phyloP scores from a whole-genome alignment of 2,888 invertebrate genomes.

The Standfussiana lucernea region DNA sequence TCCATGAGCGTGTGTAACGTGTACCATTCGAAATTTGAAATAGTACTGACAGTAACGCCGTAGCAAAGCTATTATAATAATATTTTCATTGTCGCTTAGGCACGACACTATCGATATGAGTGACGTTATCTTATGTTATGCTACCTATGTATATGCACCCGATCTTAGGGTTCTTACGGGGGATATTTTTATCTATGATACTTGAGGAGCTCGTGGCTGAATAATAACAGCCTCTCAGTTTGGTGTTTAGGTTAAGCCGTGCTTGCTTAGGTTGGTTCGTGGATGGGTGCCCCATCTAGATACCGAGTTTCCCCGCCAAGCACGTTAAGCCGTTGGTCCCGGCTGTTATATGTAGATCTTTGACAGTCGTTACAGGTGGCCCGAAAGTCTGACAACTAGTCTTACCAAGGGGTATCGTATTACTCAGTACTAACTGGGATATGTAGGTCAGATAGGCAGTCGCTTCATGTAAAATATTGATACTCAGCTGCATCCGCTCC shows the following conservation, averaged over 20 bases:
- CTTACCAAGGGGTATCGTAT: neutral
- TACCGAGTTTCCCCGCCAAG: neutral
- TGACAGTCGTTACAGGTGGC: neutral
- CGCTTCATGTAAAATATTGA: neutral
- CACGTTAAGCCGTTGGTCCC: neutral
- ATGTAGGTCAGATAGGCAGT: neutral
- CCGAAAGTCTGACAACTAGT: neutral
- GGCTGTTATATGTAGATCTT: neutral
- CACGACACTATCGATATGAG: conserved; percentile 58
- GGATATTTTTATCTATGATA: conserved; percentile 4
- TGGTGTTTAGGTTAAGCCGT: neutral
- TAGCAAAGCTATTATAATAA: conserved; percentile 50
- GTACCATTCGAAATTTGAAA: conserved; percentile 35
- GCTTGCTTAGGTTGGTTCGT: neutral
- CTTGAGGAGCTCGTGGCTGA: neutral
- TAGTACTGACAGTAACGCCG: conserved; percentile 43
- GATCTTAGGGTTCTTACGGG: conserved; percentile 29
- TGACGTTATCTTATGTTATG: conserved; percentile 62
- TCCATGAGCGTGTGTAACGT: conserved; percentile 44
- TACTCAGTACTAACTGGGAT: neutral
- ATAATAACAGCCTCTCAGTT: neutral
- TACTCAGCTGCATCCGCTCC: neutral
- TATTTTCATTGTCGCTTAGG: conserved; percentile 46
- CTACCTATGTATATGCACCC: conserved; percentile 21
- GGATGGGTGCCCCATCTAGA: neutral